Evolutionary conservation across 2,888 invertebrate species (phyloP).

Genomic region (Tenthredo mesomela): DNA sequence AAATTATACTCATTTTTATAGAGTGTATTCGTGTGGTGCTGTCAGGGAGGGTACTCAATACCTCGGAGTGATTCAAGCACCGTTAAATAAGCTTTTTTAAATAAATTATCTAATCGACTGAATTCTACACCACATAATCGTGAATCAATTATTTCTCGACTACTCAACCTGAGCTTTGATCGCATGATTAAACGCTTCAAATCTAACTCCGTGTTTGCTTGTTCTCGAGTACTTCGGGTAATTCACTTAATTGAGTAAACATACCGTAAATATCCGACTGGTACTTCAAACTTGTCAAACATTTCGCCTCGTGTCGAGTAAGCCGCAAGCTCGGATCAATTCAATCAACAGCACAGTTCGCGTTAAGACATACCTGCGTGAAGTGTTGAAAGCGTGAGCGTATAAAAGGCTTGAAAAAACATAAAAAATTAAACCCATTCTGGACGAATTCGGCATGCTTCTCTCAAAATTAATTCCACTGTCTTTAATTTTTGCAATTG

Average conservation of each 20-base stretch:
- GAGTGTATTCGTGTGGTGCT: no score
- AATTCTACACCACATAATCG: not conserved
- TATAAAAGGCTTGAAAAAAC: not conserved
- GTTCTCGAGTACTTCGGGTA: no score
- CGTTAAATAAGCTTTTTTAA: not conserved
- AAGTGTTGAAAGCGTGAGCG: not conserved
- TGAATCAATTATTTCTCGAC: not conserved
- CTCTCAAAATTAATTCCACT: not conserved
- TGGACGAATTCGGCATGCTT: not conserved
- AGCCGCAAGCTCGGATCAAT: not conserved
- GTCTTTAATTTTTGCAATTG: not conserved
- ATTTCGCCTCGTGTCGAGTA: not conserved
- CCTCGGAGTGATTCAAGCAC: no score
- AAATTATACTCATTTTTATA: no score
- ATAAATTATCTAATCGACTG: not conserved
- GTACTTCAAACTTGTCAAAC: not conserved
- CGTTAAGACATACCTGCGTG: not conserved
- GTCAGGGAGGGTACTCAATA: no score
- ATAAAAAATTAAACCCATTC: not conserved
- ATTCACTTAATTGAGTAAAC: conserved; percentile 12
- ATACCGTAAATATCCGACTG: not conserved
- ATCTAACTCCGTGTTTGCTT: not conserved
- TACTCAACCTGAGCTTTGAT: not conserved
- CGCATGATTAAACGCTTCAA: not conserved
- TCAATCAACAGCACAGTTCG: not conserved